Evolutionary conservation across 2,113 vertebrate genomes (phyloP), one percentile per base, ranked within the genome.

Genomic region (Hippocampus barbouri): DNA sequence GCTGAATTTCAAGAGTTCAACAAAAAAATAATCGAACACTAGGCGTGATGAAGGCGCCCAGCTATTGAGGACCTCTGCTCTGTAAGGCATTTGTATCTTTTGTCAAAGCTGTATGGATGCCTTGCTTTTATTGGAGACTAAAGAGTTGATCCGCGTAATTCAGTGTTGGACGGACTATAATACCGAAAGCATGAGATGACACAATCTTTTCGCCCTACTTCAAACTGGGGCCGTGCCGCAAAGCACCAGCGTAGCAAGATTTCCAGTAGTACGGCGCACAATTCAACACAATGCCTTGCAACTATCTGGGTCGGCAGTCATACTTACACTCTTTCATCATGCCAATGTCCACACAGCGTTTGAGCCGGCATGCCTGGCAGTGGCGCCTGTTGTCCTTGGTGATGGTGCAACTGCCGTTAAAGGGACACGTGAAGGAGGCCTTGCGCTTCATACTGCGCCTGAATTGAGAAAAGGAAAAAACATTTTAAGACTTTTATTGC

Each of bases 261-360:
- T 63, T 63, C 20, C 11, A 59, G 10, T 18, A 43, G 25, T 56
- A 43, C 43, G 0, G 30, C 56, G 49, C 59, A 56, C 1, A 27
- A n/a, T n/a, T 59, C 20, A 14, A 2, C 30, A 40, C 38, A 21
- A 45, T 66, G 53, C 41, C 40, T 65, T 69, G 23, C 67, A 70
- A 60, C 74, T 68, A 71, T 47, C 20, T n/a, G 10, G 59, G 57
- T 84, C 70, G 73, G 43, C 65, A 59, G 76, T 73, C 75, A 81
- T 79, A 97, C 97, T 98, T 92, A 98, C 96, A 98, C 79, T 98
- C 97, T 79, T 98, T 99, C 96, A 99, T 98, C 97, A 99, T 98
- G 79, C 97, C 97, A 2, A 98, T 98, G 91, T 96, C 95, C 90
- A 98, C 85, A 1, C 97, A 99, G 86, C 96, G 96, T 72, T 96